phyloP scores from a whole-genome alignment of 2,797 vertebrate species.

The Iguana delicatissima region DNA sequence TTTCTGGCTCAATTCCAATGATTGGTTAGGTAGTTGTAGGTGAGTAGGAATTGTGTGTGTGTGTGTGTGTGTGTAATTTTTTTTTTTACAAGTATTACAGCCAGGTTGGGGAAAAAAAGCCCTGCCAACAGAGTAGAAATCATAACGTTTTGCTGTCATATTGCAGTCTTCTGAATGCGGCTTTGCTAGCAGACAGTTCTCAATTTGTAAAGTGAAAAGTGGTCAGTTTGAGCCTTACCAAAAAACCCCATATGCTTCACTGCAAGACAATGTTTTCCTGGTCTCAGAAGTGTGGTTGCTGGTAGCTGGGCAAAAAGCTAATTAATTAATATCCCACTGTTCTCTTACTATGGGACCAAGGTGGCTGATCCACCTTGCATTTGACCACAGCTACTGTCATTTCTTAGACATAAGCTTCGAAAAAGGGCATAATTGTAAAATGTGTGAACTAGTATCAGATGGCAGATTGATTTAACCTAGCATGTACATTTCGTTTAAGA shows the following conservation, averaged over 20 bases:
- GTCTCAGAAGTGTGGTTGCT: neutral
- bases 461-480: neutral
- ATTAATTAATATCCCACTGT: too few species aligned
- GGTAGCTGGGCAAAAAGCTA: neutral
- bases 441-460: neutral
- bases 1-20: neutral
- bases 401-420: neutral
- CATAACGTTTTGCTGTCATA: neutral
- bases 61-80: too few species aligned
- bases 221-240: neutral
- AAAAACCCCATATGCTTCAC: neutral
- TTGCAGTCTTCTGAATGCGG: neutral
- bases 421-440: neutral
- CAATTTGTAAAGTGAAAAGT: neutral
- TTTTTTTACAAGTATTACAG: too few species aligned
- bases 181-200: neutral
- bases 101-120: too few species aligned
- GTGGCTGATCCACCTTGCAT: neutral
- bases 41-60: too few species aligned
- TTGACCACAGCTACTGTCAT: neutral
- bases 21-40: neutral
- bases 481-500: neutral
- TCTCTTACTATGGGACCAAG: too few species aligned
- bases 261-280: neutral
- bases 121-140: neutral